Percentiles rank a stretch among this genome's conserved stretches.
These are phyloP conservation scores for Myotis planiceps DNA, from an alignment of 2,797 vertebrate genomes.

Conservation along the genomic window DNA sequence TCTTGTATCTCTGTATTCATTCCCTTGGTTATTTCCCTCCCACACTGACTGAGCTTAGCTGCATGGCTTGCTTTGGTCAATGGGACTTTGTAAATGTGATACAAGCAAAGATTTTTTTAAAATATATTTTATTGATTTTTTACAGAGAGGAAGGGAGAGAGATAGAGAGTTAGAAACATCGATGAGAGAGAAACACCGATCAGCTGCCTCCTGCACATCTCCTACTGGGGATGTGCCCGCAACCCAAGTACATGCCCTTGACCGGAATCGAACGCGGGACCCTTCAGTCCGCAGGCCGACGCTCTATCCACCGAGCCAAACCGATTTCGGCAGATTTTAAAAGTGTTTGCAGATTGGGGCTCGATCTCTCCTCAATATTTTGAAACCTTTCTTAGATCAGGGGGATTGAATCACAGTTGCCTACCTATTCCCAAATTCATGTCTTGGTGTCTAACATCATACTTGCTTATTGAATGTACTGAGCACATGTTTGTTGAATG, in stretches of 20 bases:
- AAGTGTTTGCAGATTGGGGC: neutral
- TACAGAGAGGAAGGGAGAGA: too few relatives aligned
- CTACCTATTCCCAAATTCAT: neutral
- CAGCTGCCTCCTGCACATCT: too few relatives aligned
- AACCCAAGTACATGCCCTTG: too few relatives aligned
- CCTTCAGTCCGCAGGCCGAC: too few relatives aligned
- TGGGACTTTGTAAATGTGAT: neutral
- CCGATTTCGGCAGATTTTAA: too few relatives aligned
- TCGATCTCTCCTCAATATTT: neutral
- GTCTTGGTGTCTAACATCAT: neutral
- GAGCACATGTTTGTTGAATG: neutral
- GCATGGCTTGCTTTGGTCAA: neutral
- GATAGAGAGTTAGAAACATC: too few relatives aligned
- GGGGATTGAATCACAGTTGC: neutral
- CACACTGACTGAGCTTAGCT: neutral
- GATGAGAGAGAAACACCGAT: too few relatives aligned
- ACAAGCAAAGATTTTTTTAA: slow-evolving; percentile 1
- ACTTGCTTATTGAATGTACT: neutral
- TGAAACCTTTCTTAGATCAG: neutral
- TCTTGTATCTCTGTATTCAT: neutral
- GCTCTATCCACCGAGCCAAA: too few relatives aligned
- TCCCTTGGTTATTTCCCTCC: neutral
- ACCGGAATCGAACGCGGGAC: too few relatives aligned
- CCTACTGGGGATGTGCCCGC: too few relatives aligned
- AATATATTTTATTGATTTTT: too few relatives aligned